Conservation (phyloP, 1,140 invertebrate species). For the Plectrocnemia conspersa region DNA sequence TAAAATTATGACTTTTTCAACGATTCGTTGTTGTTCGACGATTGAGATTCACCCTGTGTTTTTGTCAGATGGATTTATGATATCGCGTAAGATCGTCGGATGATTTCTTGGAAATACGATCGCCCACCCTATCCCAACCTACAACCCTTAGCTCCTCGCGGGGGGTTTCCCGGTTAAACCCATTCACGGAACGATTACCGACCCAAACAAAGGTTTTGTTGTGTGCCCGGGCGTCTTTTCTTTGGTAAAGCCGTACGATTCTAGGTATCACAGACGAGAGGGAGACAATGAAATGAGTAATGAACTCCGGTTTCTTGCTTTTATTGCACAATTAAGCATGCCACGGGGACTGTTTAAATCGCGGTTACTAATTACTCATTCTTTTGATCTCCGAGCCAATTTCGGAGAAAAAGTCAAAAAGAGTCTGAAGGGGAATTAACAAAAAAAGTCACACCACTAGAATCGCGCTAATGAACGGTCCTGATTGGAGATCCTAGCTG, state of each 20-base stretch:
- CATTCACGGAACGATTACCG: constrained; percentile 4
- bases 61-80: constrained; percentile 23
- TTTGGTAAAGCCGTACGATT: neutral
- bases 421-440: too few species aligned
- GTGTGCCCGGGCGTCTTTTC: constrained; percentile 2
- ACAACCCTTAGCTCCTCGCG: neutral
- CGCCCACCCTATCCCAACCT: too few species aligned
- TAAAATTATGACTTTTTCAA: too few species aligned
- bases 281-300: constrained; percentile 23
- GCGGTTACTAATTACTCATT: neutral
- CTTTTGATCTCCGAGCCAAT: too few species aligned
- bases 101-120: constrained; percentile 25
- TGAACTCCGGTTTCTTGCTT: constrained; percentile 16
- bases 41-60: constrained; percentile 12
- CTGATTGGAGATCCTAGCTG: too few species aligned
- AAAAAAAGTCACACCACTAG: too few species aligned
- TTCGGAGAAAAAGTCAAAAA: too few species aligned
- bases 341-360: neutral
- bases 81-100: constrained; percentile 13
- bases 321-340: constrained; percentile 16
- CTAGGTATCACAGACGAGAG: neutral
- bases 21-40: too few species aligned
- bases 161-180: neutral
- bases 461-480: too few species aligned
- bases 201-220: constrained; percentile 7